Conservation (phyloP, 2,888 invertebrate genomes). For the Rotaria macrura region DNA sequence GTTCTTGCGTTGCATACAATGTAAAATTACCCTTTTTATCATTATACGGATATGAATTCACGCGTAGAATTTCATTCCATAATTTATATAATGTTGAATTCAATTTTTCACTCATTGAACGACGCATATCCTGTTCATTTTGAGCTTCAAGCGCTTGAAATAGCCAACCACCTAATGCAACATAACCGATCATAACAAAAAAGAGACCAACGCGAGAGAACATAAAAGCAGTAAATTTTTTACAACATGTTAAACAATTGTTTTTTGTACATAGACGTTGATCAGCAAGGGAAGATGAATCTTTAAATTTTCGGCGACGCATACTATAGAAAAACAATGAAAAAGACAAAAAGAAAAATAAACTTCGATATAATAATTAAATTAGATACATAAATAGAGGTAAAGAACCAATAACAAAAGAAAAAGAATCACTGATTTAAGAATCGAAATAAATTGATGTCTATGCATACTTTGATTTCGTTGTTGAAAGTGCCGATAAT, state of each 20-base stretch:
- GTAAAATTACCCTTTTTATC: conserved; percentile 11
- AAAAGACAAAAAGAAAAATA: background rate
- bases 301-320: background rate
- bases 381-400: background rate
- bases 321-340: background rate
- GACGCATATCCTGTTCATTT: conserved; percentile 23
- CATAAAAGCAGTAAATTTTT: conserved; percentile 32
- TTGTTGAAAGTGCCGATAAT: background rate
- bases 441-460: background rate
- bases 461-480: background rate
- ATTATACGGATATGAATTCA: background rate
- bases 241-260: conserved; percentile 28
- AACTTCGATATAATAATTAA: background rate
- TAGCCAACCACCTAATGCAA: conserved; percentile 26
- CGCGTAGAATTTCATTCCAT: background rate
- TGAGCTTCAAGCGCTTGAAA: conserved; percentile 32
- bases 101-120: background rate
- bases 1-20: background rate
- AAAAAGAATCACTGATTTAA: background rate
- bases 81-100: conserved; percentile 1
- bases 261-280: conserved; percentile 23
- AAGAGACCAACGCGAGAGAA: conserved; percentile 31
- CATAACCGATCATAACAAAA: conserved; percentile 32
- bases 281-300: background rate
- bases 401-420: too few relatives aligned